Base-by-base conservation (phyloP, 1,140 invertebrate genomes). In the Leptinotarsa texana region DNA sequence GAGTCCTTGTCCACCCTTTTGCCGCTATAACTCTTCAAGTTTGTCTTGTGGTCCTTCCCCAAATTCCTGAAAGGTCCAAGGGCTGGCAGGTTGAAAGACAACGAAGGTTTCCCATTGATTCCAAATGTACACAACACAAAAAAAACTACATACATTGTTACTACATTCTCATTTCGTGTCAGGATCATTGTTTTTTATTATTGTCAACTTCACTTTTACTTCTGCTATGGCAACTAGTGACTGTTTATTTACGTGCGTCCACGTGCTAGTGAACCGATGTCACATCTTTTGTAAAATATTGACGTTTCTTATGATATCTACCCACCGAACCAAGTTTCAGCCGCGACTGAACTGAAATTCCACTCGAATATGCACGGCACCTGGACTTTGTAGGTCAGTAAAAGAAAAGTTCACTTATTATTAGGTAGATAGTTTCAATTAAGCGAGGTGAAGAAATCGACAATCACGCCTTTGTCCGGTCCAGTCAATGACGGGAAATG, bases 1-100 rank as follows among this genome's bases (percentile, higher is more conserved):
- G 91, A 91, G 72, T 91, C 89, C 78, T 90, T 89, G 66, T 82
- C 86, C 4, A 90, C 83, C 63, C 91, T 85, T 57, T 89, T 82
- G 1, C 91, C 92, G 66, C 89, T 91, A 84, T 87, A 91, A 1
- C 85, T 84, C 81, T 90, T 90, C 63, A 87, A 83, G 8, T 83
- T 33, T 85, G 85, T 79, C n/a, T 4, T 57, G n/a, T 57, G 51
- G 1, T 57, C 51, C 13, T 51, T 75, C 66, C 24, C 75, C 74
- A 17, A 62, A 57, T 33, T 69, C n/a, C 13, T 76, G 61, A 84
- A 86, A 22, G 82, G 61, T 83, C 85, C 62, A 33, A 81, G 69
- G 24, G 85, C 83, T 13, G 87, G 86, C 22, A 89, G 85, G 75
- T 85, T 86, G 70, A 88, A 86, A 27, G 86, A 83, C 68, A 88